These are phyloP conservation scores for Galaxea fascicularis DNA, from an alignment of 92 coral and sea anemone genomes.

Conservation along the genomic window DNA sequence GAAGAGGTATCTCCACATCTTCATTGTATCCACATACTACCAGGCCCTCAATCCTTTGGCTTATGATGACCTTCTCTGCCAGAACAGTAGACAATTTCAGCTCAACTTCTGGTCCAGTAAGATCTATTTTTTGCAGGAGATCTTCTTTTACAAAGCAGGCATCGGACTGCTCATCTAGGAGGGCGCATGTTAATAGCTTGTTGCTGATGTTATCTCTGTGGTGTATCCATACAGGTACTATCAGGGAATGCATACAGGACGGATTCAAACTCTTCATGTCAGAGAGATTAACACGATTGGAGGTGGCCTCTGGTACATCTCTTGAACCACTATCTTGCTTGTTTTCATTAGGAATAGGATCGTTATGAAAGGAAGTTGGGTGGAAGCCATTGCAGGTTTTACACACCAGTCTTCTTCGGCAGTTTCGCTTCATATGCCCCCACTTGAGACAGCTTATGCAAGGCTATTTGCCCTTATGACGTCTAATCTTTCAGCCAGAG, in stretches of 20 bases:
- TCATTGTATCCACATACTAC: conserved; percentile 42
- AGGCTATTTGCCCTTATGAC: conserved; percentile 13
- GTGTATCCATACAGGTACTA: conserved; percentile 58
- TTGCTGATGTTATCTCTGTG: conserved; percentile 24
- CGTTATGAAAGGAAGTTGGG: conserved; percentile 33
- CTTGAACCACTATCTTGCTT: background rate
- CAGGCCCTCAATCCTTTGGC: conserved; percentile 48
- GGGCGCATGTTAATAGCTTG: conserved; percentile 35
- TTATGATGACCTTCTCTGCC: conserved; percentile 11
- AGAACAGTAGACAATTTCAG: conserved; percentile 62
- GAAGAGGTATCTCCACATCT: conserved; percentile 43
- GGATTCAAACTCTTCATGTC: background rate
- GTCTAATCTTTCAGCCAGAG: conserved; percentile 28
- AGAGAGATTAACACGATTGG: no score
- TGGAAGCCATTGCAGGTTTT: conserved; percentile 34
- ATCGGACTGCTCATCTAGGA: no score
- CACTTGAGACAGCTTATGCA: conserved; percentile 34
- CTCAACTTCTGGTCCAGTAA: no score
- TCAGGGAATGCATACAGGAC: no score
- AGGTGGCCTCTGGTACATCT: background rate
- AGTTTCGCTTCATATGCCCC: conserved; percentile 46
- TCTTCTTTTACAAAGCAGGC: conserved; percentile 49
- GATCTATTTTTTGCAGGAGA: no score
- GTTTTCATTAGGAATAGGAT: background rate
- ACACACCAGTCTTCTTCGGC: conserved; percentile 24